Evolutionary conservation across 2,113 vertebrate species (phyloP), one percentile per base, ranked within the genome.

Genomic region (Sigmodon hispidus): DNA sequence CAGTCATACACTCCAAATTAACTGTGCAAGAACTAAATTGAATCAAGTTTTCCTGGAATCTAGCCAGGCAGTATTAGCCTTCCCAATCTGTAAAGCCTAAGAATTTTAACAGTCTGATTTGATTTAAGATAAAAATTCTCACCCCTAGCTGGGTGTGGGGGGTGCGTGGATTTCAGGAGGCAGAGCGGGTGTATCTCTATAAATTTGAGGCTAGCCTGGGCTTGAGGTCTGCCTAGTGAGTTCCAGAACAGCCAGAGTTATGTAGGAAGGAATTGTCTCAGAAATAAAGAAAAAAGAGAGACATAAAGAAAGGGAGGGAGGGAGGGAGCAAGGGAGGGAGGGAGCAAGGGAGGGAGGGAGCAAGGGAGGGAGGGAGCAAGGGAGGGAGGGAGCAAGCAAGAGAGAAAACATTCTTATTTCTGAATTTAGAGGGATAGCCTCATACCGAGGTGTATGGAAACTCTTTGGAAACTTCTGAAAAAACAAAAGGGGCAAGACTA

Each of bases 31-130:
- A 96, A 31, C 7, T 87, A 91, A 84, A 59, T 11, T 75, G 50
- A 90, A 84, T 93, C 50, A 65, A 69, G 63, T 87, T 69, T 95
- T 87, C 69, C 80, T 57, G 75, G 45, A 88, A 61, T 79, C 26
- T 31, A 45, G 55, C 52, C 79, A 76, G 65, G 69, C 34, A 1
- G 4, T 17, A 61, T 67, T 24, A 92, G 40, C 31, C 89, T 94
- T 96, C 76, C 76, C 52, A 79, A 79, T 80, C 48, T 84, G 43
- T 45, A 19, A 91, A 93, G 43, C 31, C 3, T 45, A 63, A 22
- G 40, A 5, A 65, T 91, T 91, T 13, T 61, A 83, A 45, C 48
- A 92, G 36, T 67, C 59, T 84, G 29, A 10, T 87, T 87, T 88
- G 43, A 50, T 89, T 36, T 55, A 45, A 70, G 73, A 77, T 31